phyloP scores from a whole-genome alignment of 2,888 invertebrate species.

The Oligia fasciuncula region DNA sequence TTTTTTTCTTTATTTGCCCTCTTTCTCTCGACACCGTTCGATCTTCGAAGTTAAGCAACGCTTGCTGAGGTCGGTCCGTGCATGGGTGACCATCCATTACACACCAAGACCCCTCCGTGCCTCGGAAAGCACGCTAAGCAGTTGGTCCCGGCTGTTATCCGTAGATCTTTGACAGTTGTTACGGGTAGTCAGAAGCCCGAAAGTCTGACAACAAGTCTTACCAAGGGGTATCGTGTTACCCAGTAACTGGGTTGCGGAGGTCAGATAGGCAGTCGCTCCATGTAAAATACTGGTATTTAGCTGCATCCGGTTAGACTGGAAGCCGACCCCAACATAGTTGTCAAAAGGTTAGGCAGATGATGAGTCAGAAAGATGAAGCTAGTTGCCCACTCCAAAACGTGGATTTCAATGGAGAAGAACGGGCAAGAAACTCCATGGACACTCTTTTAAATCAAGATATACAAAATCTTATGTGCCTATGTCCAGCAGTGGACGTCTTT shows the following conservation, averaged over 20 bases:
- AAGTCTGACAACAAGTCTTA: background rate
- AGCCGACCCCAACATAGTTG: too few species aligned
- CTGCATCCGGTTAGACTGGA: too few species aligned
- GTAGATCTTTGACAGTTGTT: background rate
- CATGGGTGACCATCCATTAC: background rate
- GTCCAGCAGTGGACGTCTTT: too few species aligned
- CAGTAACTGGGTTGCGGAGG: background rate
- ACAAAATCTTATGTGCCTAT: too few species aligned
- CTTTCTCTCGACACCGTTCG: background rate
- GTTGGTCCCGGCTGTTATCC: background rate
- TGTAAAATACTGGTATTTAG: too few species aligned
- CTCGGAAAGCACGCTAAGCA: background rate
- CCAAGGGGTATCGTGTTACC: background rate
- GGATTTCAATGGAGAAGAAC: too few species aligned
- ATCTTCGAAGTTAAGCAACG: background rate
- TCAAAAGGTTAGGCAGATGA: too few species aligned
- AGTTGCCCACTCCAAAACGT: too few species aligned
- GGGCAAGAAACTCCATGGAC: too few species aligned
- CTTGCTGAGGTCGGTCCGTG: background rate
- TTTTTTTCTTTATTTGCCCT: background rate
- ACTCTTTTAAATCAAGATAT: too few species aligned
- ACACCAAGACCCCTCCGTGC: background rate
- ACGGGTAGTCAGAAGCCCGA: background rate
- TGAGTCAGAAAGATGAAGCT: too few species aligned
- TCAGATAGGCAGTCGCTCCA: too few species aligned